phyloP scores from a whole-genome alignment of 2,113 vertebrate genomes.

The Atractosteus spatula region DNA sequence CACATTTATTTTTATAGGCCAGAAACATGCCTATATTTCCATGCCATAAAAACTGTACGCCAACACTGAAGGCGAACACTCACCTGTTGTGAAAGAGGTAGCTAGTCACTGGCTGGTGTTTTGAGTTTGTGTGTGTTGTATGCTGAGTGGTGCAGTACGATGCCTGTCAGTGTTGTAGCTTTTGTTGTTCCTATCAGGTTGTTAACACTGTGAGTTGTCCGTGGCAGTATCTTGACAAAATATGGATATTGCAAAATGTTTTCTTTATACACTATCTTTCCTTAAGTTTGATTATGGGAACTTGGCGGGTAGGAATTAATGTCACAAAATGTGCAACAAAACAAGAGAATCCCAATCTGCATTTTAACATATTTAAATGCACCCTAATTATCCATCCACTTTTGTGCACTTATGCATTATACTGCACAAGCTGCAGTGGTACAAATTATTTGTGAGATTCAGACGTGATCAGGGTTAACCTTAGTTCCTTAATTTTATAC shows the following conservation, averaged over 20 bases:
- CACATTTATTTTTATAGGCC: slow-evolving; percentile 74
- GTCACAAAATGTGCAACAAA: too few species aligned
- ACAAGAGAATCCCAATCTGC: too few species aligned
- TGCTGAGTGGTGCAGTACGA: slow-evolving; percentile 57
- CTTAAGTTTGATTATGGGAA: too few species aligned
- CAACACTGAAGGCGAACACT: slow-evolving; percentile 76
- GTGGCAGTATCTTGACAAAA: not conserved
- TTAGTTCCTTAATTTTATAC: too few species aligned
- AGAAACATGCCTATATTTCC: slow-evolving; percentile 78
- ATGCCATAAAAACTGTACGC: slow-evolving; percentile 82
- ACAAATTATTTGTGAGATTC: too few species aligned
- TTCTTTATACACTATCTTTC: not conserved
- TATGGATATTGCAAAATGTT: not conserved
- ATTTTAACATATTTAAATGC: too few species aligned
- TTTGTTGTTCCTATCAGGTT: slow-evolving; percentile 61
- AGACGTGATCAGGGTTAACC: too few species aligned
- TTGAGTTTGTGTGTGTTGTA: slow-evolving; percentile 68
- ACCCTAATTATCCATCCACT: too few species aligned
- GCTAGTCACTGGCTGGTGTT: slow-evolving; percentile 73
- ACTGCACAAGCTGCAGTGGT: too few species aligned
- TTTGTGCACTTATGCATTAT: too few species aligned
- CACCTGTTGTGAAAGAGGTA: slow-evolving; percentile 83
- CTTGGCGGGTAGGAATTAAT: too few species aligned
- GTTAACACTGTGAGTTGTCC: slow-evolving; percentile 50
- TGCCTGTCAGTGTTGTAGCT: slow-evolving; percentile 55